phyloP scores from a whole-genome alignment of 2,113 vertebrate genomes.

The Alosa alosa region DNA sequence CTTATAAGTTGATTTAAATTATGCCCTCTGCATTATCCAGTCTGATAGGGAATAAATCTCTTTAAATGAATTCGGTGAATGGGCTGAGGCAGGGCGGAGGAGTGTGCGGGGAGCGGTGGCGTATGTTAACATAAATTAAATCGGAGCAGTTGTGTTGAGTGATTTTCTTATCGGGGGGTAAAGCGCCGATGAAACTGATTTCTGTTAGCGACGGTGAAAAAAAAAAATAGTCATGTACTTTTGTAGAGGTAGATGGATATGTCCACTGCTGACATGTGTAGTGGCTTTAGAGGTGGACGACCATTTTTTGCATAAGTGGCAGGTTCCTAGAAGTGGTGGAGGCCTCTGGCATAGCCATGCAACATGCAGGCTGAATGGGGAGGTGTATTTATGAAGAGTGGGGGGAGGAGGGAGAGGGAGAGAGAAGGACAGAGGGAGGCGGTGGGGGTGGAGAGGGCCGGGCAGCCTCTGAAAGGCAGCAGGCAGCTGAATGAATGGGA shows the following conservation, averaged over 20 bases:
- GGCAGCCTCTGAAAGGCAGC: conserved; percentile 62
- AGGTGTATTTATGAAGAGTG: conserved; percentile 76
- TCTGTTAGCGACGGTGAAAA: not conserved
- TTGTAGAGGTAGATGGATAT: not conserved
- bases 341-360: conserved; percentile 71
- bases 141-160: conserved; percentile 31
- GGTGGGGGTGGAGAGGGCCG: conserved; percentile 49
- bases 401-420: conserved; percentile 51
- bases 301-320: conserved; percentile 2
- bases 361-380: conserved; percentile 70
- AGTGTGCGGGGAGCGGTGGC: conserved; percentile 29
- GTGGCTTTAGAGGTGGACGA: not conserved
- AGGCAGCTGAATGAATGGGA: conserved; percentile 62
- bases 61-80: conserved; percentile 62
- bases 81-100: conserved; percentile 41
- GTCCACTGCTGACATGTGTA: not conserved
- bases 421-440: conserved; percentile 62
- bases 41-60: conserved; percentile 75
- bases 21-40: conserved; percentile 73
- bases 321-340: not conserved
- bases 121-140: conserved; percentile 75
- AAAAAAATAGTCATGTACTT: not conserved
- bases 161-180: conserved; percentile 11
- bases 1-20: conserved; percentile 78
- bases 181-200: not conserved